Percentiles rank a stretch among this genome's conserved stretches.
Evolutionary conservation across 2,888 invertebrate species (phyloP).

Genomic region (Cinara cedri): DNA sequence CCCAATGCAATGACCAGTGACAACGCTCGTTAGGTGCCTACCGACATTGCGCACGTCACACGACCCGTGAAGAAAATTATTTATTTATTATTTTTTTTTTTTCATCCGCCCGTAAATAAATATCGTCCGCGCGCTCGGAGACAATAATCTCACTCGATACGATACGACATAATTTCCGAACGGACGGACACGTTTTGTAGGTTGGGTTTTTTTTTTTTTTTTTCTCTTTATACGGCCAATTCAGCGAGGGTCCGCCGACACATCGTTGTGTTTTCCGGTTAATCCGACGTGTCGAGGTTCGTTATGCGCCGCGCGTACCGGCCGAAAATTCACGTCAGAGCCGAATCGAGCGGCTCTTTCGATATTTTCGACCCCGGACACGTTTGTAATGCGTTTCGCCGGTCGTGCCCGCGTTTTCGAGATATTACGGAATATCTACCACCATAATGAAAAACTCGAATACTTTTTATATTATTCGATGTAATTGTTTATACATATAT

Average conservation of each 20-base stretch:
- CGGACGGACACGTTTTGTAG: conserved; percentile 4
- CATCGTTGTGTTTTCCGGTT: not conserved
- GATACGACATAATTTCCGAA: conserved; percentile 2
- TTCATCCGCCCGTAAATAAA: not conserved
- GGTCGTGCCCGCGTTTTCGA: too few species aligned
- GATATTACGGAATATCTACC: too few species aligned
- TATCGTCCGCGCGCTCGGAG: not conserved
- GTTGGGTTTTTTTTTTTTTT: not conserved
- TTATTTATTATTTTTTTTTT: not conserved
- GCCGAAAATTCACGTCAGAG: not conserved
- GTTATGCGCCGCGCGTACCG: not conserved
- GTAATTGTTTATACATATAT: too few species aligned
- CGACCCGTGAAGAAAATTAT: not conserved
- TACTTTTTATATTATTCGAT: too few species aligned
- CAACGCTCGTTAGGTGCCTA: too few species aligned
- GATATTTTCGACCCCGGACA: not conserved
- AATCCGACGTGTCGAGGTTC: conserved; percentile 5
- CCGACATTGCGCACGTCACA: not conserved
- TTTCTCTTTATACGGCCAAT: not conserved
- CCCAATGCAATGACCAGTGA: too few species aligned
- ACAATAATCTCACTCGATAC: conserved; percentile 11
- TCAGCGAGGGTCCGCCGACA: not conserved
- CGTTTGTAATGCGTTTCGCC: too few species aligned
- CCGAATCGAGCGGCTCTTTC: not conserved
- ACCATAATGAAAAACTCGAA: too few species aligned